Percentiles rank a stretch among this genome's conserved stretches.
Evolutionary conservation across 2,888 invertebrate species (phyloP).

Genomic region (Ectemnius cavifrons): DNA sequence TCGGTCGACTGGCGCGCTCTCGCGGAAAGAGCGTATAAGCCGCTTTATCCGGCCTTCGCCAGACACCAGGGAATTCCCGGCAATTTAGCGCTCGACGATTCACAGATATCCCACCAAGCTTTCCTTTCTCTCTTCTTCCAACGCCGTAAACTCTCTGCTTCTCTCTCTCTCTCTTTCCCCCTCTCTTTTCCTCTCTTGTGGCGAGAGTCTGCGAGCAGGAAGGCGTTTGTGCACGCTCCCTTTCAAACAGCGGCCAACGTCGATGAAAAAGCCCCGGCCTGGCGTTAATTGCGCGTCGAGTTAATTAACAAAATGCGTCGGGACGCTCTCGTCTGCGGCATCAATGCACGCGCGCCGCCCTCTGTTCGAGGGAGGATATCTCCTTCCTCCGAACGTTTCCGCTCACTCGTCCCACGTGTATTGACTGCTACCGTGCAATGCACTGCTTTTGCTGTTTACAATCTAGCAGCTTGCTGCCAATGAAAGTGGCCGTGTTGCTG

Average conservation of each 20-base stretch:
- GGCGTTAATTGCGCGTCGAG: conserved; percentile 27
- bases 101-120: too few species aligned
- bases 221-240: not conserved
- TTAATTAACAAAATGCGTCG: conserved; percentile 32
- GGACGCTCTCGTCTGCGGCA: not conserved
- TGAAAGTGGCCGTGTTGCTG: conserved; percentile 8
- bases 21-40: not conserved
- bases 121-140: too few species aligned
- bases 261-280: conserved; percentile 16
- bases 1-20: conserved; percentile 25
- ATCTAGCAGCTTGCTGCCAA: conserved; percentile 17
- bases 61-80: conserved; percentile 3
- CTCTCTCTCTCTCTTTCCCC: too few species aligned
- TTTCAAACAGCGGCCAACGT: not conserved
- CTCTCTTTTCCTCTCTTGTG: not conserved
- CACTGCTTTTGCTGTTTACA: conserved; percentile 43
- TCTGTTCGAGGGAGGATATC: too few species aligned
- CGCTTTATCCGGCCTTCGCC: not conserved
- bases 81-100: not conserved
- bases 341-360: not conserved
- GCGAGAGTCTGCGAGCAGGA: not conserved
- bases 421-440: conserved; percentile 12
- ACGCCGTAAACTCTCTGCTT: too few species aligned
- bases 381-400: too few species aligned
- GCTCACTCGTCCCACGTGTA: too few species aligned